phyloP scores from a whole-genome alignment of 2,888 invertebrate genomes.

The Eupsilia transversa region DNA sequence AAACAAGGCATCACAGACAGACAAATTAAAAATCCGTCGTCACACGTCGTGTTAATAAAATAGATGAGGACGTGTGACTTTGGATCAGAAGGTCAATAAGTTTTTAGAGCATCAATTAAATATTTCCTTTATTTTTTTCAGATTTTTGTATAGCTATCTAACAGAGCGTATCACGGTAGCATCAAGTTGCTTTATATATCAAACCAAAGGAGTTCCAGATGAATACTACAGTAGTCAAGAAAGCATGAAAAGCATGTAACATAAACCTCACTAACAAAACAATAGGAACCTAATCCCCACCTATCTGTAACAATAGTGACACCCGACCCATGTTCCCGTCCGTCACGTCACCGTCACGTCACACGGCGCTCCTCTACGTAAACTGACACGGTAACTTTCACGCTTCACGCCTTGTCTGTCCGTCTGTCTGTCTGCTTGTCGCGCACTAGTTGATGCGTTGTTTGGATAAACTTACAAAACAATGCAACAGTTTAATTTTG shows the following conservation, averaged over 20 bases:
- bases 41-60: no score
- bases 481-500: constrained; percentile 21
- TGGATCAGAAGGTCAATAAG: no score
- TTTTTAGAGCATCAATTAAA: neutral
- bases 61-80: no score
- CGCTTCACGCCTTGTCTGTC: constrained; percentile 66
- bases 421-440: constrained; percentile 59
- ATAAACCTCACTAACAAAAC: constrained; percentile 14
- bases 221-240: neutral
- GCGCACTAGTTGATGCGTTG: constrained; percentile 50
- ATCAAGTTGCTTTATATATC: neutral
- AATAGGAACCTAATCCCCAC: constrained; percentile 22
- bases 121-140: neutral
- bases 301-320: constrained; percentile 44
- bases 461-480: constrained; percentile 33
- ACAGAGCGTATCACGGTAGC: neutral
- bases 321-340: constrained; percentile 26
- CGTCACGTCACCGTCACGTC: constrained; percentile 36
- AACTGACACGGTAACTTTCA: constrained; percentile 64
- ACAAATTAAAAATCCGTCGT: no score
- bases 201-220: neutral
- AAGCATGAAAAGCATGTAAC: constrained; percentile 30
- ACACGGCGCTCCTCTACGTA: constrained; percentile 40
- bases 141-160: neutral
- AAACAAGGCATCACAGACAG: no score